Evolutionary conservation across 2,888 invertebrate species (phyloP).

Genomic region (Ptychoptera contaminata): DNA sequence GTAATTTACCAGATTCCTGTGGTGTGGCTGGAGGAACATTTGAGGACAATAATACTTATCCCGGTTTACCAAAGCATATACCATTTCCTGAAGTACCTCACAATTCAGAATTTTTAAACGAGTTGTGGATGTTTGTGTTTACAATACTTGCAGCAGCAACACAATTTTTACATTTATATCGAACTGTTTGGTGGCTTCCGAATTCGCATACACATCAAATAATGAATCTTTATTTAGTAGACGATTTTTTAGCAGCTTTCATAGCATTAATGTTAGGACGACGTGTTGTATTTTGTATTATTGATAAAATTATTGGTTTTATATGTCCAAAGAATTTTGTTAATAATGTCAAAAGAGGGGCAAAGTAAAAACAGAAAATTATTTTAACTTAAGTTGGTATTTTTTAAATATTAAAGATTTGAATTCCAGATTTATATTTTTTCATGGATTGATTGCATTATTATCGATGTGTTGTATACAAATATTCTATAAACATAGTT

Average conservation of each 20-base stretch:
- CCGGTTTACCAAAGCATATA: conserved; percentile 56
- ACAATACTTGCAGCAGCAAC: conserved; percentile 62
- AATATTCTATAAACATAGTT: conserved; percentile 57
- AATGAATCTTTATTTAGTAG: conserved; percentile 88
- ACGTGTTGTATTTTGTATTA: conserved; percentile 54
- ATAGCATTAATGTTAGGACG: conserved; percentile 67
- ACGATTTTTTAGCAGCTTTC: conserved; percentile 71
- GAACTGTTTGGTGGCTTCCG: conserved; percentile 95
- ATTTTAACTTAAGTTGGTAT: background rate
- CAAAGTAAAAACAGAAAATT: background rate
- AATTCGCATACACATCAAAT: conserved; percentile 78
- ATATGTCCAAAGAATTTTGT: conserved; percentile 32
- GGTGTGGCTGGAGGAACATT: too few species aligned
- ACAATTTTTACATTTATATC: conserved; percentile 88
- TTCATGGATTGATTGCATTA: conserved; percentile 41
- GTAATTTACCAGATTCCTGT: too few species aligned
- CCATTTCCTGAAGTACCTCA: conserved; percentile 64
- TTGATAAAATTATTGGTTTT: conserved; percentile 34
- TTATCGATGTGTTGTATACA: conserved; percentile 54
- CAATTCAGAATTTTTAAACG: conserved; percentile 71
- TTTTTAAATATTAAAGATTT: background rate
- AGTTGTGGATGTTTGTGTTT: conserved; percentile 68
- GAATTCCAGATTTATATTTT: conserved; percentile 39
- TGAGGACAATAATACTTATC: background rate
- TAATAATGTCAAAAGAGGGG: conserved; percentile 18